Evolutionary conservation across 2,113 vertebrate species (phyloP).

Genomic region (Tragelaphus buxtoni): DNA sequence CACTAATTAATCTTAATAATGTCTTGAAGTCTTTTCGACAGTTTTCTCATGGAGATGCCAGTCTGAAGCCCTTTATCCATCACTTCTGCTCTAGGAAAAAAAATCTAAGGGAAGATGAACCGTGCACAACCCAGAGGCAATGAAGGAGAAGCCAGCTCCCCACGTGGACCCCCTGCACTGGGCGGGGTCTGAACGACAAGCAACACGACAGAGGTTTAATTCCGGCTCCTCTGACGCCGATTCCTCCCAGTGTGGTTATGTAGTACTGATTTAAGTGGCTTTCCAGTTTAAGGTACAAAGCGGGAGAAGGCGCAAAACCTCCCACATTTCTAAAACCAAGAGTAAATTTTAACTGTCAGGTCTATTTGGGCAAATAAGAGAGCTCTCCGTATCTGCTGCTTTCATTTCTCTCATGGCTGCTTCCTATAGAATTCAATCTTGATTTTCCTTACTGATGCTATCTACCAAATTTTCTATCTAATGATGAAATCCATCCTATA

Average conservation of each 20-base stretch:
- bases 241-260: neutral
- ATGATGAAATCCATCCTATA: neutral
- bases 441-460: neutral
- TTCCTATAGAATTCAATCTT: neutral
- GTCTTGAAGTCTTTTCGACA: neutral
- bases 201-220: neutral
- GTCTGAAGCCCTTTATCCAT: neutral
- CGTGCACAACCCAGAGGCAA: neutral
- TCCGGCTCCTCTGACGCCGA: neutral
- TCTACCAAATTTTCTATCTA: neutral
- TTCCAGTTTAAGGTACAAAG: neutral
- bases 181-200: neutral
- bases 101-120: neutral
- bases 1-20: neutral
- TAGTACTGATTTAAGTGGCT: neutral
- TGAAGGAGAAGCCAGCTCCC: rapidly evolving
- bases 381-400: neutral
- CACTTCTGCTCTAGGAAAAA: neutral
- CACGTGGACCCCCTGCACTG: neutral
- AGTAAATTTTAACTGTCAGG: neutral
- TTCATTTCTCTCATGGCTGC: neutral
- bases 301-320: neutral
- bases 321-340: neutral
- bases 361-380: neutral
- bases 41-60: neutral